Conservation (phyloP, 1,140 invertebrate genomes). For the Aphelinus certus region DNA sequence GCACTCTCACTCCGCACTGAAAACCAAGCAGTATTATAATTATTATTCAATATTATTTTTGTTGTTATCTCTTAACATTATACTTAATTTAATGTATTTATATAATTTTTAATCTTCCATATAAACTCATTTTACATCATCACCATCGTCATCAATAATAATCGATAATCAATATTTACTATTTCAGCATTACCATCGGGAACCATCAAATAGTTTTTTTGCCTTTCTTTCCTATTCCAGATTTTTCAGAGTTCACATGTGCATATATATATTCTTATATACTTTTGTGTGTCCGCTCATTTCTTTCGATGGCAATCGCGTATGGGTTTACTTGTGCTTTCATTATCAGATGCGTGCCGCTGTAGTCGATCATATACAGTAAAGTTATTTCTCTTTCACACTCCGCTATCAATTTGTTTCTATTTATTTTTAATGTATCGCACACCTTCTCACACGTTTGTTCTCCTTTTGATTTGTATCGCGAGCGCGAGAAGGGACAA, state of each 20-base stretch:
- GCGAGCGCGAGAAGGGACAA: slow-evolving; percentile 30
- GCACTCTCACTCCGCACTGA: slow-evolving; percentile 52
- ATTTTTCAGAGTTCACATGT: background rate
- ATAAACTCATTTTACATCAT: slow-evolving; percentile 54
- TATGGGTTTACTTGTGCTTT: slow-evolving; percentile 16
- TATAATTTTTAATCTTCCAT: slow-evolving; percentile 53
- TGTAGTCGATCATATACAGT: background rate
- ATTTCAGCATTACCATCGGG: slow-evolving; percentile 17
- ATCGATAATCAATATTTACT: slow-evolving; percentile 16
- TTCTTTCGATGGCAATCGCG: background rate
- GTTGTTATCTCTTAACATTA: slow-evolving; percentile 63
- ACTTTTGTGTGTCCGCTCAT: background rate
- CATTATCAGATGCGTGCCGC: slow-evolving; percentile 1
- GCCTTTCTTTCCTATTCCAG: slow-evolving; percentile 4
- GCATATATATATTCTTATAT: background rate
- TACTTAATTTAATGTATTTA: slow-evolving; percentile 58
- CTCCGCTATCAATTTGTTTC: background rate
- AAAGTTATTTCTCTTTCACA: slow-evolving; percentile 9
- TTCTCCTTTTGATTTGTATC: slow-evolving; percentile 26
- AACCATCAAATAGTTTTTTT: slow-evolving; percentile 9
- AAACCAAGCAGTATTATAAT: slow-evolving; percentile 66
- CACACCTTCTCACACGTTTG: no score
- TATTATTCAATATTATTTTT: slow-evolving; percentile 60
- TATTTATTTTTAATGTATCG: no score
- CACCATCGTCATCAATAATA: slow-evolving; percentile 6